Conservation (phyloP, 2,797 vertebrate species). For the Neomorphus geoffroyi region DNA sequence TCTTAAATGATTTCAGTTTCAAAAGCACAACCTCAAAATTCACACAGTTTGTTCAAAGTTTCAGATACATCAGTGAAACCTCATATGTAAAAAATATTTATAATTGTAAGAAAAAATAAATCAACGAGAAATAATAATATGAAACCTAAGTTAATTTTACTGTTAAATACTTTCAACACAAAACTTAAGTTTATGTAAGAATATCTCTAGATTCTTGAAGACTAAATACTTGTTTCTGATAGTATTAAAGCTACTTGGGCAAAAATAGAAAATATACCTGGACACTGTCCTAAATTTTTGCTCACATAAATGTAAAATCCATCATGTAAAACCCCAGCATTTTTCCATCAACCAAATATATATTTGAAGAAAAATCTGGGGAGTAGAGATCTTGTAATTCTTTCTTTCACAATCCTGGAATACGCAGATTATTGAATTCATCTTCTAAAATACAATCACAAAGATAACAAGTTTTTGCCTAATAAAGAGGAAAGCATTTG, state of each 20-base stretch:
- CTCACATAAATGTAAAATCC: not conserved
- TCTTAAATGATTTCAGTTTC: not conserved
- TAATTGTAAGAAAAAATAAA: not conserved
- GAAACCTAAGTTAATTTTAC: not conserved
- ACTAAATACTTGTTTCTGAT: not conserved
- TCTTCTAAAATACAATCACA: conserved; percentile 30
- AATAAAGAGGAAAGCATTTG: conserved; percentile 9
- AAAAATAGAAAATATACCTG: not conserved
- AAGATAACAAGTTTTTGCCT: conserved; percentile 40
- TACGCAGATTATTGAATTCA: not conserved
- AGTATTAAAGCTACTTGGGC: not conserved
- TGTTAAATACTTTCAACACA: not conserved
- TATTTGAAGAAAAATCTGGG: not conserved
- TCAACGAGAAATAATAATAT: not conserved
- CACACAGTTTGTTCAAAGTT: not conserved
- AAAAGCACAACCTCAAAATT: not conserved
- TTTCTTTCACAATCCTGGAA: not conserved
- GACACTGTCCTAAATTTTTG: not conserved
- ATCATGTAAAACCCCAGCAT: not conserved
- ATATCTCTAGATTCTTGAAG: not conserved
- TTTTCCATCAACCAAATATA: not conserved
- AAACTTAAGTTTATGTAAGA: not conserved
- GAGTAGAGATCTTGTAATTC: not conserved
- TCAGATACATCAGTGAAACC: not conserved
- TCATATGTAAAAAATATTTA: not conserved